Evolutionary conservation across 2,888 invertebrate species (phyloP).

Genomic region (Chironomus riparius): DNA sequence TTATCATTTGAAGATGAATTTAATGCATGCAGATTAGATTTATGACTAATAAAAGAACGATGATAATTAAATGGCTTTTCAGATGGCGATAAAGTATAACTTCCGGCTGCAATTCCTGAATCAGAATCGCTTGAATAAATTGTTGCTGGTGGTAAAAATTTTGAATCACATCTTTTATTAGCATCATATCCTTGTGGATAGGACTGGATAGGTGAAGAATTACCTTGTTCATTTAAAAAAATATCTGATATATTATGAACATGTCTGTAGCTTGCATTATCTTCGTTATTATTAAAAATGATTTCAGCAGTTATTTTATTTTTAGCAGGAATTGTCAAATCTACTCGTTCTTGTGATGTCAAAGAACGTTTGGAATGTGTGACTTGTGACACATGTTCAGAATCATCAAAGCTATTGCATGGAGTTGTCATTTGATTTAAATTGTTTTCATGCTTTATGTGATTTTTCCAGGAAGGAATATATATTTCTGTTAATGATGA

Average conservation of each 20-base stretch:
- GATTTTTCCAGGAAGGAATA: conserved; percentile 45
- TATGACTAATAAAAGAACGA: conserved; percentile 30
- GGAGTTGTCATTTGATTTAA: conserved; percentile 25
- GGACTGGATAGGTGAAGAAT: not conserved
- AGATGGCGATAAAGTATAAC: conserved; percentile 64
- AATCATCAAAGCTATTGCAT: conserved; percentile 23
- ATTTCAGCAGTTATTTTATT: not conserved
- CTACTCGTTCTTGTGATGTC: conserved; percentile 35
- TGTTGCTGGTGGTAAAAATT: conserved; percentile 19
- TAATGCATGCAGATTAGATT: conserved; percentile 21
- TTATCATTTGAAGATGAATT: conserved; percentile 36
- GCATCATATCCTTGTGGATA: not conserved
- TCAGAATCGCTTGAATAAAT: conserved; percentile 53
- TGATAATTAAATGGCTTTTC: conserved; percentile 45
- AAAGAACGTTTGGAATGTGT: conserved; percentile 43
- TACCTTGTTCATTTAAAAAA: not conserved
- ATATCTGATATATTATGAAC: conserved; percentile 28
- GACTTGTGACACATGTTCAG: conserved; percentile 27
- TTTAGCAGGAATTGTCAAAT: not conserved
- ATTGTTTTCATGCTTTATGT: conserved; percentile 34
- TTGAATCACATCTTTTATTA: conserved; percentile 20
- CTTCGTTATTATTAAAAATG: not conserved
- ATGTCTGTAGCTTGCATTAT: conserved; percentile 32
- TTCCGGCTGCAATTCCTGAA: conserved; percentile 78
- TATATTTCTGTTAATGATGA: conserved; percentile 48